A percentile compares a stretch with the other conserved stretches of the same genome.
Conservation (phyloP, 2,797 vertebrate species). For the Hydrocynus forskahlii region DNA sequence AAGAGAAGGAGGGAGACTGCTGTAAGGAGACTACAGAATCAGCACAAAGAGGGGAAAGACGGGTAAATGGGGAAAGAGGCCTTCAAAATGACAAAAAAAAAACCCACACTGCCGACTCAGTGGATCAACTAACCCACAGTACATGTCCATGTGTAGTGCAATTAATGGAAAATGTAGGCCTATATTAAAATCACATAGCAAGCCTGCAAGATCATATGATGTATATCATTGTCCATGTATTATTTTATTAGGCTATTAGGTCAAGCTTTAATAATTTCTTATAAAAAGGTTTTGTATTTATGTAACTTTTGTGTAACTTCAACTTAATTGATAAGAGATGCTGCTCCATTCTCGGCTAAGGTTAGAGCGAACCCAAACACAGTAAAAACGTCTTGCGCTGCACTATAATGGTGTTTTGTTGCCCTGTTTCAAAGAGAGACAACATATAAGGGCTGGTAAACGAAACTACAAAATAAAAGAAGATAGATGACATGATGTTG, state of each 20-base stretch:
- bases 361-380: background rate
- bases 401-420: background rate
- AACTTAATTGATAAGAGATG: background rate
- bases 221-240: background rate
- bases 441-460: background rate
- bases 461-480: background rate
- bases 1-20: slow-evolving; percentile 17
- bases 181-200: background rate
- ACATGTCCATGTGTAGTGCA: background rate
- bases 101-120: background rate
- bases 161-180: too few relatives aligned
- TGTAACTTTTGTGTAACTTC: too few relatives aligned
- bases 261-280: too few relatives aligned
- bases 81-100: background rate
- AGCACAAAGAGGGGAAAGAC: background rate
- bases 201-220: background rate
- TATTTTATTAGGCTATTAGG: background rate
- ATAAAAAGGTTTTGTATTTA: background rate
- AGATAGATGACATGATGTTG: background rate
- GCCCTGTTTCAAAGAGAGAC: background rate
- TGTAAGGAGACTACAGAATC: background rate
- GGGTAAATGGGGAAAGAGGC: background rate
- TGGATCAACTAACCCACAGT: background rate
- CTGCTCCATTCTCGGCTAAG: background rate
- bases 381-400: background rate